These are phyloP conservation scores for Leptinotarsa haldemani DNA, from an alignment of 2,888 invertebrate species.

Conservation along the genomic window DNA sequence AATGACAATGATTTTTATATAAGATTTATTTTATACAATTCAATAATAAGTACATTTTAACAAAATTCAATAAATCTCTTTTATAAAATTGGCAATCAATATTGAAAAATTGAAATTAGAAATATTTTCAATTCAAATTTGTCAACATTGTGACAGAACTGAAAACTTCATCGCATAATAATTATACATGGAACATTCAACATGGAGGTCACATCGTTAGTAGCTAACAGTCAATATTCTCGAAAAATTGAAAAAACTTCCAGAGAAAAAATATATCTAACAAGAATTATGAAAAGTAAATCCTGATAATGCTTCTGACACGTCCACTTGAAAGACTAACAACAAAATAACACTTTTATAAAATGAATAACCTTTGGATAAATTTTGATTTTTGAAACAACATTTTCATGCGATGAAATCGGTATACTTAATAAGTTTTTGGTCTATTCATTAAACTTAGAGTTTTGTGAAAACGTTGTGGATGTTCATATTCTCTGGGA, in stretches of 20 bases:
- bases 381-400: too few species aligned
- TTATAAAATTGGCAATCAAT: conserved; percentile 18
- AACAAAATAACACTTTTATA: too few species aligned
- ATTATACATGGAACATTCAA: conserved; percentile 23
- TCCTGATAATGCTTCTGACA: neutral
- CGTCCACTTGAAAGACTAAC: too few species aligned
- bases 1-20: neutral
- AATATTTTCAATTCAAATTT: neutral
- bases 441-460: too few species aligned
- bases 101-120: conserved; percentile 2
- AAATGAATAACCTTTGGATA: too few species aligned
- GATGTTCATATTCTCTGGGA: neutral
- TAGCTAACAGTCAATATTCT: conserved; percentile 39
- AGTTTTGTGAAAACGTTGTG: too few species aligned
- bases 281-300: neutral
- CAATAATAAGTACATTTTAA: conserved; percentile 21
- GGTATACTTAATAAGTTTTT: too few species aligned
- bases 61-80: conserved; percentile 20
- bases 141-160: conserved; percentile 18
- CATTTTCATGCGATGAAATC: too few species aligned
- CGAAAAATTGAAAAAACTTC: conserved; percentile 20
- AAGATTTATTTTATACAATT: conserved; percentile 26
- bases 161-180: neutral
- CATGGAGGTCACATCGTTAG: conserved; percentile 16
- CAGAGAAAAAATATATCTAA: neutral